A percentile compares a stretch with the other conserved stretches of the same genome.
Evolutionary conservation across 2,113 vertebrate species (phyloP).

Genomic region (Apeltes quadracus): DNA sequence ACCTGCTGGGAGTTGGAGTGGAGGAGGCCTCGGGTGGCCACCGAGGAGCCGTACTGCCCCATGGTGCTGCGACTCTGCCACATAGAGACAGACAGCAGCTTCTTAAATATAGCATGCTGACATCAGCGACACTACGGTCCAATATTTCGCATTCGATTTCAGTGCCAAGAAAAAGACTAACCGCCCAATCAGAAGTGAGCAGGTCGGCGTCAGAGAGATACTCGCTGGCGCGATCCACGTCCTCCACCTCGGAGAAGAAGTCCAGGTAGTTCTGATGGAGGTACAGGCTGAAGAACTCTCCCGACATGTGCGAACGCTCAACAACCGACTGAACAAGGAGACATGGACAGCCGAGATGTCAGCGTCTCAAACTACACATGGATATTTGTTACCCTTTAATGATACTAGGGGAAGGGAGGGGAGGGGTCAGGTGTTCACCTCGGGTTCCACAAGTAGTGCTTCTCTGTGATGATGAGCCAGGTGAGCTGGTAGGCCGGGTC

Average conservation of each 20-base stretch:
- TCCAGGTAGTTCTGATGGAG: slow-evolving; percentile 97
- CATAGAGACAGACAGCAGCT: background rate
- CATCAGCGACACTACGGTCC: background rate
- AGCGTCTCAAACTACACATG: background rate
- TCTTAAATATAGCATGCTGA: background rate
- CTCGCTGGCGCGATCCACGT: slow-evolving; percentile 89
- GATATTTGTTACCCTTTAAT: background rate
- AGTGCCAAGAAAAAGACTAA: slow-evolving; percentile 73
- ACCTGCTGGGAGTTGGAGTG: slow-evolving; percentile 87
- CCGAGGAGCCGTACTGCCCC: slow-evolving; percentile 85
- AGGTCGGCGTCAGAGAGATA: slow-evolving; percentile 93
- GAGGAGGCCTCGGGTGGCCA: slow-evolving; percentile 92
- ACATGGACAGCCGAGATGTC: background rate
- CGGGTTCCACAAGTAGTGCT: slow-evolving; percentile 70
- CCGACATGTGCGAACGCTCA: slow-evolving; percentile 92
- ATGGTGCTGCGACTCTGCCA: slow-evolving; percentile 82
- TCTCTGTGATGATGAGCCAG: slow-evolving; percentile 74
- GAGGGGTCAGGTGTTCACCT: slow-evolving; percentile 61
- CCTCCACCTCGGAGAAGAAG: slow-evolving; percentile 90
- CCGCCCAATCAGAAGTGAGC: slow-evolving; percentile 89
- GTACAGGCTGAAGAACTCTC: slow-evolving; percentile 92
- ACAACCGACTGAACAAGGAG: slow-evolving; percentile 81
- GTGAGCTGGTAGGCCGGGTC: slow-evolving; percentile 67
- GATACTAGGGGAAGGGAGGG: background rate
- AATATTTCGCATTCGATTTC: background rate